Evolutionary conservation across 2,113 vertebrate species (phyloP).

Genomic region (Mionectes macconnelli): DNA sequence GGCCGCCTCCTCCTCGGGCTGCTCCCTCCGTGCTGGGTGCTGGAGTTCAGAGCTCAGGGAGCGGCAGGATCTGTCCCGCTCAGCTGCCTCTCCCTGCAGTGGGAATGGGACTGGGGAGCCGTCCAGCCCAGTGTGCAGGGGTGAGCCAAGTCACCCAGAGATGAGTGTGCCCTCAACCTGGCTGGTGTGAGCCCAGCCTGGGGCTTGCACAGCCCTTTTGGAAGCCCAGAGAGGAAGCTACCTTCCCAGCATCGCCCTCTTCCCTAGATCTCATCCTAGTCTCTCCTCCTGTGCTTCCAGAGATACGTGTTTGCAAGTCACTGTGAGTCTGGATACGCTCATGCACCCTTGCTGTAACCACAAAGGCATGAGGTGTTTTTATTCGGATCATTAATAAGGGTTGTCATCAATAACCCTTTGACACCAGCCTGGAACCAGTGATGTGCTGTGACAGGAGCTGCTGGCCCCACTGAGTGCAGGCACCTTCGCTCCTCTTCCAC

Average conservation of each 20-base stretch:
- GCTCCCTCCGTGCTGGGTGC: too few relatives aligned
- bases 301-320: neutral
- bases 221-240: neutral
- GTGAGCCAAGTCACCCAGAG: neutral
- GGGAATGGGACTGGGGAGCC: neutral
- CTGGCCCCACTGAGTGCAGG: neutral
- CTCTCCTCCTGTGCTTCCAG: neutral
- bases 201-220: neutral
- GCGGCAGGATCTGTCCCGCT: neutral
- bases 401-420: neutral
- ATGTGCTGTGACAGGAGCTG: neutral
- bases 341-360: accelerated
- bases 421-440: neutral
- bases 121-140: neutral
- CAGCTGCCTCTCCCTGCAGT: neutral
- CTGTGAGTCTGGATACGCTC: accelerated
- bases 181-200: neutral
- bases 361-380: neutral
- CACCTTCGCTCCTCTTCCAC: neutral
- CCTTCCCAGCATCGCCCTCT: neutral
- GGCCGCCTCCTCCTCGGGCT: too few relatives aligned
- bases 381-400: neutral
- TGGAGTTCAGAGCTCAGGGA: neutral
- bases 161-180: accelerated
- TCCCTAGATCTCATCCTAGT: neutral